These are phyloP conservation scores for Psittacula cyanocephala DNA, from an alignment of 2,113 vertebrate genomes.

Conservation along the genomic window DNA sequence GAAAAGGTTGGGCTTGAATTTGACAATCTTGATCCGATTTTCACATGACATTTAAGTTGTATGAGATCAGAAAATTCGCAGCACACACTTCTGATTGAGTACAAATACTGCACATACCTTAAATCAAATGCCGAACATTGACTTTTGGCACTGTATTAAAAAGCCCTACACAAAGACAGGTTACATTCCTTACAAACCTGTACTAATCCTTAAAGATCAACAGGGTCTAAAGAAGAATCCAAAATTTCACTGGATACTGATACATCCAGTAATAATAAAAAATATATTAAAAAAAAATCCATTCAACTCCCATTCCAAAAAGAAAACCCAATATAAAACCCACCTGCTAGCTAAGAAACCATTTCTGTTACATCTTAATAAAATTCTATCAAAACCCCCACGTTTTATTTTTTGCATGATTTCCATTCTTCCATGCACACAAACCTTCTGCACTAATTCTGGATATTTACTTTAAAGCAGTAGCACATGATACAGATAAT, in stretches of 20 bases:
- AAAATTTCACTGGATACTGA: neutral
- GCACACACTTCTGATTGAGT: neutral
- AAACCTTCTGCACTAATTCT: neutral
- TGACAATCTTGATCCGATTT: neutral
- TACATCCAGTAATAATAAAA: neutral
- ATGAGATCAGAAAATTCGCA: neutral
- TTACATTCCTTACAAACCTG: neutral
- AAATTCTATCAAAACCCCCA: neutral
- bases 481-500: neutral
- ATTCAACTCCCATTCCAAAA: neutral
- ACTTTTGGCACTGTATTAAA: neutral
- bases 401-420: neutral
- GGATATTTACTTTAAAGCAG: neutral
- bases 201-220: neutral
- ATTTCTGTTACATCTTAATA: neutral
- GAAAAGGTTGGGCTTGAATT: neutral
- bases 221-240: neutral
- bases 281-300: neutral
- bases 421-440: neutral
- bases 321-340: neutral
- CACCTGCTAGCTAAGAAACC: neutral
- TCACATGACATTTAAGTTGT: neutral
- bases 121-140: neutral
- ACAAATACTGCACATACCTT: fast-evolving
- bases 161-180: neutral